Conservation (phyloP, 2,113 vertebrate genomes). For the Hipposideros armiger region DNA sequence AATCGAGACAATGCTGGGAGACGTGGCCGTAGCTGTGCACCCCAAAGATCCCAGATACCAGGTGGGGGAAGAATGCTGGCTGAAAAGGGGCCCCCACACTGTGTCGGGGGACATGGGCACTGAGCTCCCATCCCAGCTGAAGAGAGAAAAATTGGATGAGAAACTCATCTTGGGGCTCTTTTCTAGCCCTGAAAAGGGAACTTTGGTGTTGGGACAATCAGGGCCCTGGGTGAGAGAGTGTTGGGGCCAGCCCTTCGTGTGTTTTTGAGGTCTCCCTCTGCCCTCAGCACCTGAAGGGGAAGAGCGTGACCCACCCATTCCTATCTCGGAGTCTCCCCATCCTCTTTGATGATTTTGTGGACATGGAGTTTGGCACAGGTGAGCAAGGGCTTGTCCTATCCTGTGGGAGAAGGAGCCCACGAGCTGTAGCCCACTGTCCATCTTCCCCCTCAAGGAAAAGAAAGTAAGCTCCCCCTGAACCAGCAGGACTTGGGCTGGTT, state of each 20-base stretch:
- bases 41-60: slow-evolving; percentile 92
- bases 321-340: slow-evolving; percentile 91
- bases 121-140: not conserved
- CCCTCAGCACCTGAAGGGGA: slow-evolving; percentile 91
- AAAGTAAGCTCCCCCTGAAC: not conserved
- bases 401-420: not conserved
- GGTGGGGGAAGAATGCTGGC: slow-evolving; percentile 70
- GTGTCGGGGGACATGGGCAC: not conserved
- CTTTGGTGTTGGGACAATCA: not conserved
- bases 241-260: accelerated
- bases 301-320: slow-evolving; percentile 91
- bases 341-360: slow-evolving; percentile 93
- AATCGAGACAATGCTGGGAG: slow-evolving; percentile 96
- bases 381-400: not conserved
- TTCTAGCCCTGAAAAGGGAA: not conserved
- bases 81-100: not conserved
- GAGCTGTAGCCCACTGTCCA: accelerated
- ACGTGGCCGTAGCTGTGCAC: slow-evolving; percentile 94
- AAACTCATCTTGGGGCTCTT: not conserved
- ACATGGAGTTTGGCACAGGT: slow-evolving; percentile 94
- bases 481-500: not conserved
- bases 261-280: not conserved
- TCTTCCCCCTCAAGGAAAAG: not conserved
- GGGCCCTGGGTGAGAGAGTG: not conserved
- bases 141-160: not conserved